These are phyloP conservation scores for Prosapia bicincta DNA, from an alignment of 2,888 invertebrate genomes.

Conservation along the genomic window DNA sequence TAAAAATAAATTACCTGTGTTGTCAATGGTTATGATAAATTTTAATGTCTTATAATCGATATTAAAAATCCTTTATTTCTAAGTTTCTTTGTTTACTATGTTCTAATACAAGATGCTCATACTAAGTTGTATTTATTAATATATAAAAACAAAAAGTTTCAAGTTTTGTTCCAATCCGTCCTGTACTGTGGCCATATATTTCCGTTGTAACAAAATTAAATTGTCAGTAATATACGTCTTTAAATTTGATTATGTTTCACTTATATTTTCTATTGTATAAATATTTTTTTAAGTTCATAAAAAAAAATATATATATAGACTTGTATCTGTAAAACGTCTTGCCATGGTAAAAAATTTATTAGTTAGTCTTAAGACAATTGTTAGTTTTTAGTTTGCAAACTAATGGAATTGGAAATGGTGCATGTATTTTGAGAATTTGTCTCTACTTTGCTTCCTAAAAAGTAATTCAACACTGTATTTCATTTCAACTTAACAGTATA, in stretches of 20 bases:
- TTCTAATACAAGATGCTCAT: too few relatives aligned
- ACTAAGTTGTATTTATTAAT: conserved; percentile 28
- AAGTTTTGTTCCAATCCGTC: conserved; percentile 1
- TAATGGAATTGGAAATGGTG: neutral
- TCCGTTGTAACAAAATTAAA: too few relatives aligned
- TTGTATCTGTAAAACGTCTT: neutral
- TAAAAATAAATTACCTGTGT: too few relatives aligned
- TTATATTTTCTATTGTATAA: neutral
- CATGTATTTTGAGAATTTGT: neutral
- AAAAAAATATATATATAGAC: neutral
- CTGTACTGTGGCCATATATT: too few relatives aligned
- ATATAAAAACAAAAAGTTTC: conserved; percentile 15
- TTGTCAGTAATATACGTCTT: too few relatives aligned
- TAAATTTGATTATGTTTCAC: neutral
- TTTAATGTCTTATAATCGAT: too few relatives aligned
- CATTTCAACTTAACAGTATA: too few relatives aligned
- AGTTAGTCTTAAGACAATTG: neutral
- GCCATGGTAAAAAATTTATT: neutral
- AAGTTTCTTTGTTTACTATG: too few relatives aligned
- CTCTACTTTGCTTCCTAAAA: neutral
- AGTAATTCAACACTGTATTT: neutral
- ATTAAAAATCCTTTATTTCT: too few relatives aligned
- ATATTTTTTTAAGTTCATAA: neutral
- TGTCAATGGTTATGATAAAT: too few relatives aligned
- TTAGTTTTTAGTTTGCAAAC: neutral